Evolutionary conservation across 1,140 invertebrate species (phyloP), one percentile per base, ranked within the genome.

Genomic region (Microvelia longipes): DNA sequence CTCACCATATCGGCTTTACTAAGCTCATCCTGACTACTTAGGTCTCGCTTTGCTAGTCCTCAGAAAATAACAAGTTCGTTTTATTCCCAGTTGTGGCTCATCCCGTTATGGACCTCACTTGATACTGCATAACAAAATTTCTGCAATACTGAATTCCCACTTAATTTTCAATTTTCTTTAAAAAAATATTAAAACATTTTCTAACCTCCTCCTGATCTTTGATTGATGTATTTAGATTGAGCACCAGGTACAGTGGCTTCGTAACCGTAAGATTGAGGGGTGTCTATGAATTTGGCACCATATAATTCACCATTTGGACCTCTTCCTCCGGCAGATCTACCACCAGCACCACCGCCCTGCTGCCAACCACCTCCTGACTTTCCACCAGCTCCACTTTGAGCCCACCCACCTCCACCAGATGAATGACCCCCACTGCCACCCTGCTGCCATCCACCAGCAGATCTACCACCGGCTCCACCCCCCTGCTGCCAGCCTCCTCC

Each of bases 191-290:
- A 26, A 26, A 64, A 11, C 11, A 60, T 60, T 60, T 60, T n/a
- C 35, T 50, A 50, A 50, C 35, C 35, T 50, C 5, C 5, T 11
- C 35, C 29, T 1, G 29, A 35, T 27, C 69, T 70, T 29, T 70
- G 60, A 0, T 30, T 30, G 19, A 71, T 29, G 66, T 29, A 71
- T 65, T 62, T 71, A 35, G 50, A 29, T 5, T 61, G n/a, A 1
- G 66, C 70, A 25, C 70, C 70, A 11, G 70, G 70, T 24, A 68
- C 63, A 50, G 29, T 68, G n/a, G 70, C 66, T 28, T 71, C 70
- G 66, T 71, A 71, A 13, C 70, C 70, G 19, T 67, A 68, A 13
- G 13, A 1, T 1, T 71, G 64, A 14, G 66, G 66, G 1, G 65
- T 68, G 27, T 71, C 70, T 1, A 71, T 71, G 27, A 71, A 13